A percentile compares a stretch with the other conserved stretches of the same genome.
Evolutionary conservation across 2,888 invertebrate genomes (phyloP).

Genomic region (Pristionchus fissidentatus): DNA sequence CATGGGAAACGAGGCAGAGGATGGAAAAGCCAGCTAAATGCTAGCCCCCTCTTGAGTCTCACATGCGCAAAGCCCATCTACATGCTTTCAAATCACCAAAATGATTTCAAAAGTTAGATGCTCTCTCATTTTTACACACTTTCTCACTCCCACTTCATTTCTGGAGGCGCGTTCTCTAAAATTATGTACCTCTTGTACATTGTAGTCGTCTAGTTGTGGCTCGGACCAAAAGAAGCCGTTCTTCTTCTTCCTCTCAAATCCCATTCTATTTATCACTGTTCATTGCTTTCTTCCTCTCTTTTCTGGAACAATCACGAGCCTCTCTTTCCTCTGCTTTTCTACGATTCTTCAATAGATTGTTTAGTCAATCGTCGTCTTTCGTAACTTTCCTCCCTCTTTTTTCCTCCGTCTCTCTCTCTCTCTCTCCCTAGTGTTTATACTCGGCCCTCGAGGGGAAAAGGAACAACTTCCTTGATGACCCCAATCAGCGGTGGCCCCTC

Average conservation of each 20-base stretch:
- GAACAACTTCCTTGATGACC: neutral
- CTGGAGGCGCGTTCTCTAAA: too few relatives aligned
- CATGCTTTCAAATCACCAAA: too few relatives aligned
- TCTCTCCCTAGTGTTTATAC: conserved; percentile 8
- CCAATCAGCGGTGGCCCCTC: neutral
- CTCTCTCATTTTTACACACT: too few relatives aligned
- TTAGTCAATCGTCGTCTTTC: neutral
- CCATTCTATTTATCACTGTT: neutral
- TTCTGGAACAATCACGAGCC: neutral
- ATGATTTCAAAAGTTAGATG: too few relatives aligned
- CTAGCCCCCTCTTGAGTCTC: too few relatives aligned
- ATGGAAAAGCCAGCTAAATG: neutral
- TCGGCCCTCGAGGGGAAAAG: neutral
- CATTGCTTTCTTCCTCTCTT: neutral
- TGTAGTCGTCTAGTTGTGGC: neutral
- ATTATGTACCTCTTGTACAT: neutral
- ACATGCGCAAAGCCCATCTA: too few relatives aligned
- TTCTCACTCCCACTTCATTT: too few relatives aligned
- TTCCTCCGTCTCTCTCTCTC: neutral
- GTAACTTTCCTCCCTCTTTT: neutral
- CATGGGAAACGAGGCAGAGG: neutral
- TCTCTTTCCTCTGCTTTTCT: neutral
- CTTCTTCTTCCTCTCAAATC: neutral
- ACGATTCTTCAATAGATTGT: neutral
- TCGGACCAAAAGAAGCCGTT: neutral